Evolutionary conservation across 2,888 invertebrate species (phyloP).

Genomic region (Trissolcus japonicus): DNA sequence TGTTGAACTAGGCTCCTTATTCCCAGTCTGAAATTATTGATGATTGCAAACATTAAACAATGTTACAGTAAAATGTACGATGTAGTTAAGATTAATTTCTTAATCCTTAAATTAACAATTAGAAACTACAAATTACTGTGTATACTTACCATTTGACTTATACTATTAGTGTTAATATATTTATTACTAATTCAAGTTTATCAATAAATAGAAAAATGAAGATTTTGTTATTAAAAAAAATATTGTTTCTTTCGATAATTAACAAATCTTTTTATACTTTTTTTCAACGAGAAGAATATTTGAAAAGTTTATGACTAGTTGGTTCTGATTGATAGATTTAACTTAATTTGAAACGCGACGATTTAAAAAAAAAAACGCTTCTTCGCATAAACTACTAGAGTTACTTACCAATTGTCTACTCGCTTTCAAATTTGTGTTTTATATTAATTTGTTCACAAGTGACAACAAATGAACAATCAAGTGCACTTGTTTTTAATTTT

Average conservation of each 20-base stretch:
- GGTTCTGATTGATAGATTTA: too few relatives aligned
- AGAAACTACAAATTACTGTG: conserved; percentile 50
- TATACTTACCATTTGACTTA: conserved; percentile 45
- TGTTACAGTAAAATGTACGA: conserved; percentile 9
- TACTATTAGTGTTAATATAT: conserved; percentile 7
- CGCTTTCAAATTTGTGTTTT: too few relatives aligned
- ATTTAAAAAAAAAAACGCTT: too few relatives aligned
- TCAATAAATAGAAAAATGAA: not conserved
- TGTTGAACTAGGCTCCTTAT: conserved; percentile 52
- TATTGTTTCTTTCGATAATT: not conserved
- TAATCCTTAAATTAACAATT: not conserved
- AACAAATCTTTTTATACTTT: not conserved
- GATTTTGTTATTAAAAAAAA: not conserved
- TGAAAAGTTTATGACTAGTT: not conserved
- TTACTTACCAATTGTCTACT: not conserved
- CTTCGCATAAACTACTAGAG: too few relatives aligned
- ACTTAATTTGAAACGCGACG: too few relatives aligned
- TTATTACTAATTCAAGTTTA: not conserved
- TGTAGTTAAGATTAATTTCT: conserved; percentile 7
- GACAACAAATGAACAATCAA: too few relatives aligned
- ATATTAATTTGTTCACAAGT: not conserved
- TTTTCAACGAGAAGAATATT: not conserved
- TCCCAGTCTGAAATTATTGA: conserved; percentile 63
- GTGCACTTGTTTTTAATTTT: too few relatives aligned
- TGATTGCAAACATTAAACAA: conserved; percentile 11